These are phyloP conservation scores for Lasioglossum figueresi DNA, from an alignment of 2,888 invertebrate genomes.

Conservation along the genomic window DNA sequence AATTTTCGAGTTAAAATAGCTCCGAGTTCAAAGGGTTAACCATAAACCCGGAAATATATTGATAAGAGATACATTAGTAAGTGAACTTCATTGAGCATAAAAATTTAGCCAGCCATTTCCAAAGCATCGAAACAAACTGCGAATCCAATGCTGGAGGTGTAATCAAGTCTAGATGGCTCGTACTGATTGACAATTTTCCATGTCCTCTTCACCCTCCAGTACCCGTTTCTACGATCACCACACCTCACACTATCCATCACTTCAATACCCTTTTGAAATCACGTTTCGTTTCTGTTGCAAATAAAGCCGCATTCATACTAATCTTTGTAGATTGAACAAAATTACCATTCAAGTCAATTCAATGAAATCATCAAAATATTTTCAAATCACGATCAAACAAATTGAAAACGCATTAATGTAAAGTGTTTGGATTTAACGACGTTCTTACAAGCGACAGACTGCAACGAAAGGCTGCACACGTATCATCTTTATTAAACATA, in stretches of 20 bases:
- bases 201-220: constrained; percentile 58
- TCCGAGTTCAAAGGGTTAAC: neutral
- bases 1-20: too few species aligned
- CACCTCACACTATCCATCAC: constrained; percentile 49
- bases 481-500: neutral
- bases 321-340: constrained; percentile 10
- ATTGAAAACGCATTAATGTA: neutral
- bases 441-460: neutral
- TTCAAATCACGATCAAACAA: neutral
- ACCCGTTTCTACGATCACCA: constrained; percentile 44
- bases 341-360: neutral
- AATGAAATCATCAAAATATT: neutral
- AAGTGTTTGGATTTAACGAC: neutral
- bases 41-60: constrained; percentile 53
- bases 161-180: constrained; percentile 78
- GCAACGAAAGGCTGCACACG: neutral
- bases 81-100: constrained; percentile 51
- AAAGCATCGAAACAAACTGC: constrained; percentile 67
- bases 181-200: constrained; percentile 80
- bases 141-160: constrained; percentile 68
- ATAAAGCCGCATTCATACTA: constrained; percentile 54
- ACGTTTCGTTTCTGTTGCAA: constrained; percentile 63
- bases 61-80: constrained; percentile 42
- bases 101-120: constrained; percentile 69
- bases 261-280: constrained; percentile 58